Evolutionary conservation across 2,113 vertebrate genomes (phyloP).

Genomic region (Tenrec ecaudatus): DNA sequence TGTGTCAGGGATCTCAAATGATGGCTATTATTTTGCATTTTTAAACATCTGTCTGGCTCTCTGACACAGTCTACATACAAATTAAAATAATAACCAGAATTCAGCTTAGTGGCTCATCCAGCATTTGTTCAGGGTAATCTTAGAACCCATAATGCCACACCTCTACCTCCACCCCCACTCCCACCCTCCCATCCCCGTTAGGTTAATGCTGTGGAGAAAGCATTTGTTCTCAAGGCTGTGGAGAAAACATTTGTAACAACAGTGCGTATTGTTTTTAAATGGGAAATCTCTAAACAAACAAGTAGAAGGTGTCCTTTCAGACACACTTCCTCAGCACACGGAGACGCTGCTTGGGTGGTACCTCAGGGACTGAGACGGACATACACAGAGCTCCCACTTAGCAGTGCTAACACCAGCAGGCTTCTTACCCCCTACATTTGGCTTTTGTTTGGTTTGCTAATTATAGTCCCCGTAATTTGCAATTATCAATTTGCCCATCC

Average conservation of each 20-base stretch:
- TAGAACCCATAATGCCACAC: slow-evolving; percentile 31
- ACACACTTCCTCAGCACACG: neutral
- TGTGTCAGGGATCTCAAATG: slow-evolving; percentile 56
- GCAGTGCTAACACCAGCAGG: slow-evolving; percentile 59
- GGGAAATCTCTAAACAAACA: slow-evolving; percentile 43
- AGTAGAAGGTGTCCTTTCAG: slow-evolving; percentile 27
- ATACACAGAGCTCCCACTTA: slow-evolving; percentile 18
- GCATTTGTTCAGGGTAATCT: slow-evolving; percentile 26
- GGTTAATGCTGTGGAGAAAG: slow-evolving; percentile 5
- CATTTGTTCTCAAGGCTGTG: neutral
- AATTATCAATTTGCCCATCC: slow-evolving; percentile 75
- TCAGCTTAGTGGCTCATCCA: slow-evolving; percentile 24
- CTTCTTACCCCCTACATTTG: slow-evolving; percentile 66
- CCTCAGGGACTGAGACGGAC: slow-evolving; percentile 30
- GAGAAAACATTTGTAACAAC: slow-evolving; percentile 10
- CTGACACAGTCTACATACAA: slow-evolving; percentile 69
- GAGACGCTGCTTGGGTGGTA: neutral
- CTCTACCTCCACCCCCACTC: neutral
- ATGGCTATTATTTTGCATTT: slow-evolving; percentile 65
- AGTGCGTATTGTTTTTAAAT: slow-evolving; percentile 50
- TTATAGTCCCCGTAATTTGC: slow-evolving; percentile 69
- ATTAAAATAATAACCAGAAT: slow-evolving; percentile 75
- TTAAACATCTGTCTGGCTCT: slow-evolving; percentile 65
- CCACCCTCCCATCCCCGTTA: too few relatives aligned
- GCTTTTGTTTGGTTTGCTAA: slow-evolving; percentile 77